Conservation (phyloP, 2,113 vertebrate species). For the Struthidea cinerea region DNA sequence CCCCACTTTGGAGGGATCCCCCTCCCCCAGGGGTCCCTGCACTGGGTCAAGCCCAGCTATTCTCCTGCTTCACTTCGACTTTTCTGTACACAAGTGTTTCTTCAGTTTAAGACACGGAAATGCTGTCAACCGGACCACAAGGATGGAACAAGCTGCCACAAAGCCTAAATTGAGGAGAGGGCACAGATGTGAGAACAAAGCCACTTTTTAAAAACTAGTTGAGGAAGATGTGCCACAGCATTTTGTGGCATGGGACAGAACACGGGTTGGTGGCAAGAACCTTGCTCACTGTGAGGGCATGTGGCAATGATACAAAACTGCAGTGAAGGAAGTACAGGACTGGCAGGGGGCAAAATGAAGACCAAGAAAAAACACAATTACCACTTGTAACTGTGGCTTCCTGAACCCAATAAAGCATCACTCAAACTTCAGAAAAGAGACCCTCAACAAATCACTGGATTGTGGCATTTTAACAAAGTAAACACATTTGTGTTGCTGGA, state of each 20-base stretch:
- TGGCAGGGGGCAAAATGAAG: neutral
- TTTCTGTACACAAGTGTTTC: neutral
- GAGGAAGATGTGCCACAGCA: fast-evolving
- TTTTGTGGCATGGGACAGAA: fast-evolving
- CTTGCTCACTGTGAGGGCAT: neutral
- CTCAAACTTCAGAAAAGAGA: neutral
- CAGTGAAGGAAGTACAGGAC: neutral
- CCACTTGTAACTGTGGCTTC: neutral
- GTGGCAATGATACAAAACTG: fast-evolving
- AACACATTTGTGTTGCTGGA: neutral
- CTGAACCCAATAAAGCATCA: neutral
- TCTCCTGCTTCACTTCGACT: neutral
- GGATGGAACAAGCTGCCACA: neutral
- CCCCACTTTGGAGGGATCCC: fast-evolving
- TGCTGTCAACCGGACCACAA: neutral
- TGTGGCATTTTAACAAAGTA: neutral
- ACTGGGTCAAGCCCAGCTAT: neutral
- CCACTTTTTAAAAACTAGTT: neutral
- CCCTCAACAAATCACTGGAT: neutral
- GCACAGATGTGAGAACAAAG: neutral
- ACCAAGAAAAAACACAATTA: neutral
- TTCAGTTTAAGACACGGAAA: neutral
- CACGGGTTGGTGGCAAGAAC: fast-evolving
- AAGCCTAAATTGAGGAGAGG: neutral
- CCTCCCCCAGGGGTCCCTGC: neutral